phyloP scores from a whole-genome alignment of 2,113 vertebrate genomes.

The Oophaga pumilio region DNA sequence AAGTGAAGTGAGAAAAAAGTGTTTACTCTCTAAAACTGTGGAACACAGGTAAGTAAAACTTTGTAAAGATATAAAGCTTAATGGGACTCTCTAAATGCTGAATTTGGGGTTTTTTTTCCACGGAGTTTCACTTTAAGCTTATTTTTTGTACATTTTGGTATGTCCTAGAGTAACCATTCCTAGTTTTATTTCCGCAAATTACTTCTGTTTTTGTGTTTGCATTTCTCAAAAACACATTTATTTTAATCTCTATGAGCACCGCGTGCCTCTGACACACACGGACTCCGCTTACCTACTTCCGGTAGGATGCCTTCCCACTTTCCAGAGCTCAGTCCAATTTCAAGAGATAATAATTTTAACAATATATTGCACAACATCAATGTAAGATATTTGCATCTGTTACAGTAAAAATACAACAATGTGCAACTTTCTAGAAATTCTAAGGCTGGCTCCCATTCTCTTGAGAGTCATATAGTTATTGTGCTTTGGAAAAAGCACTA shows the following conservation, averaged over 20 bases:
- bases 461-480: too few relatives aligned
- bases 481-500: too few relatives aligned
- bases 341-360: neutral
- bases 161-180: constrained; percentile 16
- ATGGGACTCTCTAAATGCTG: neutral
- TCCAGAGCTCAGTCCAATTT: neutral
- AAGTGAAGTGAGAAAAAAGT: too few relatives aligned
- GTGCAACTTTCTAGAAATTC: too few relatives aligned
- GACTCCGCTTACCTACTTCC: neutral
- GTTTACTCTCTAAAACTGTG: neutral
- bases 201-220: constrained; percentile 26
- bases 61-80: neutral
- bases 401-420: neutral
- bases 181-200: constrained; percentile 23
- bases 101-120: neutral
- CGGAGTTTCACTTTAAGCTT: neutral
- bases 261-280: constrained; percentile 46
- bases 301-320: neutral
- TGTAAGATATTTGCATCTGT: neutral
- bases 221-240: constrained; percentile 31
- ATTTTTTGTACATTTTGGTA: neutral
- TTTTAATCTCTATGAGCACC: constrained; percentile 34
- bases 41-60: neutral
- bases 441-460: too few relatives aligned
- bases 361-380: neutral